These are phyloP conservation scores for Umimayanthus chanpuru DNA, from an alignment of 92 coral and sea anemone genomes.

Conservation along the genomic window DNA sequence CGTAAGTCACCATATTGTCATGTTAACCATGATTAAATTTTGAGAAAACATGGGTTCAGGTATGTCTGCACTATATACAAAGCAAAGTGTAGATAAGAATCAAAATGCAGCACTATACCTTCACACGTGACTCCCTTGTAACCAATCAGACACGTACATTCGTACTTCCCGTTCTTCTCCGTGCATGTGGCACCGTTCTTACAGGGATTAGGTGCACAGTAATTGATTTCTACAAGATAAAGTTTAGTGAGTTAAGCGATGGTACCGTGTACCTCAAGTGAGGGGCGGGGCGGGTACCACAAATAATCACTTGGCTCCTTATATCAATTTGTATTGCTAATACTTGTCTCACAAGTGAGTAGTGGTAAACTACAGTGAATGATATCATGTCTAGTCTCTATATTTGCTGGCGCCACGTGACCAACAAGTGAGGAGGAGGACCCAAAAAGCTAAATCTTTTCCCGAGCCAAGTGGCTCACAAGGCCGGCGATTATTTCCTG, in stretches of 20 bases:
- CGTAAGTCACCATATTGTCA: not conserved
- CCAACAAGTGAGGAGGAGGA: not conserved
- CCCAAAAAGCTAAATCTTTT: too few relatives aligned
- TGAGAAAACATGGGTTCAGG: not conserved
- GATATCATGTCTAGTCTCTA: too few relatives aligned
- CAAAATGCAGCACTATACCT: conserved; percentile 57
- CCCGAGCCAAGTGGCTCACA: too few relatives aligned
- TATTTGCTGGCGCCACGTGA: too few relatives aligned
- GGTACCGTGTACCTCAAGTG: not conserved
- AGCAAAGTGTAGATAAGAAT: not conserved
- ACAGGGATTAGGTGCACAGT: conserved; percentile 95
- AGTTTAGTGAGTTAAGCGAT: not conserved
- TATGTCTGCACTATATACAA: not conserved
- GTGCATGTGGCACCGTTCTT: conserved; percentile 96
- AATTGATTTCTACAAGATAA: conserved; percentile 72
- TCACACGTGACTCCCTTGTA: conserved; percentile 98
- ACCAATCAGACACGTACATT: conserved; percentile 97
- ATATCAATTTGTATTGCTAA: not conserved
- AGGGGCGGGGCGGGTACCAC: not conserved
- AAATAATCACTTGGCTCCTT: not conserved
- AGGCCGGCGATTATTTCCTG: too few relatives aligned
- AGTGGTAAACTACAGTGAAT: not conserved
- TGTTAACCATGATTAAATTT: not conserved
- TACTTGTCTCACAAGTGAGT: not conserved
- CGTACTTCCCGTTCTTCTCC: conserved; percentile 90